Evolutionary conservation across 2,113 vertebrate genomes (phyloP).

Genomic region (Solea solea): DNA sequence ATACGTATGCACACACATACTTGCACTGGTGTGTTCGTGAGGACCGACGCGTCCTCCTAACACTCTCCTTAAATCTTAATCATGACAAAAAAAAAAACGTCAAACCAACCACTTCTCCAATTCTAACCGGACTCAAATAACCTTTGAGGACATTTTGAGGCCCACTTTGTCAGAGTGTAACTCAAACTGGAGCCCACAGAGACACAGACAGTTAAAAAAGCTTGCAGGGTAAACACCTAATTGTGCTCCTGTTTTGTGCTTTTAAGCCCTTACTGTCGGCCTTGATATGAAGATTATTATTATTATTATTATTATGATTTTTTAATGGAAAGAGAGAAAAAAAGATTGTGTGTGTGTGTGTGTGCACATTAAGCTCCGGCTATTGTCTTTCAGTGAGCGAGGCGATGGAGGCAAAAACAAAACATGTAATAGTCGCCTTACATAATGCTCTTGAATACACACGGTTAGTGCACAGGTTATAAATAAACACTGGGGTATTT

Average conservation of each 20-base stretch:
- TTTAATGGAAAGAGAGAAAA: constrained; percentile 59
- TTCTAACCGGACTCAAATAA: background rate
- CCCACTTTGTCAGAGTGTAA: no score
- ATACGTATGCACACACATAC: constrained; percentile 8
- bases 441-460: constrained; percentile 60
- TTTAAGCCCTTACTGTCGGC: constrained; percentile 60
- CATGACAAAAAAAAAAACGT: background rate
- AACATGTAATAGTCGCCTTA: constrained; percentile 58
- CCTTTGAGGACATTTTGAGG: no score
- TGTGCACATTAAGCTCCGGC: constrained; percentile 34
- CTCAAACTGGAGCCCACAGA: no score
- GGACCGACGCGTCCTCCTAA: background rate
- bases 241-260: constrained; percentile 51
- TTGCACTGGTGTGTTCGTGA: background rate
- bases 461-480: constrained; percentile 50
- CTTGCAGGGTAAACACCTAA: no score
- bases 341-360: constrained; percentile 25
- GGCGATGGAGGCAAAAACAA: constrained; percentile 38
- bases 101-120: background rate
- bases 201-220: no score
- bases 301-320: constrained; percentile 66
- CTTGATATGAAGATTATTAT: constrained; percentile 70
- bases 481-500: constrained; percentile 58
- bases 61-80: background rate
- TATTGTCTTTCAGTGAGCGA: constrained; percentile 62